phyloP scores from a whole-genome alignment of 1,140 invertebrate genomes.

The Phenacoccus solenopsis region DNA sequence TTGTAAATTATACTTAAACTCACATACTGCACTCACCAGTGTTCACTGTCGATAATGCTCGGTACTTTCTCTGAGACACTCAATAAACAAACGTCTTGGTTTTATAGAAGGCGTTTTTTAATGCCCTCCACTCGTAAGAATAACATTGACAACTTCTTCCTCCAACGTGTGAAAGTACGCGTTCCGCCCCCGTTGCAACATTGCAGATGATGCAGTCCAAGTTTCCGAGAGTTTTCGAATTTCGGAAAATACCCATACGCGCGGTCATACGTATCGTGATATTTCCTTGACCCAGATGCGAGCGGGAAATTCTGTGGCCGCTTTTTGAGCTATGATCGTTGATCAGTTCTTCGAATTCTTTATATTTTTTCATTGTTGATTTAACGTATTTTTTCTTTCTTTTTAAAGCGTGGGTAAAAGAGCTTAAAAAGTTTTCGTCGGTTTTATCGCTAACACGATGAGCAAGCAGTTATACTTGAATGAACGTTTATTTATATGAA shows the following conservation, averaged over 20 bases:
- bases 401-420: no score
- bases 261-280: background rate
- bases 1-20: no score
- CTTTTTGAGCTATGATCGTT: no score
- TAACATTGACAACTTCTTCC: background rate
- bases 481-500: no score
- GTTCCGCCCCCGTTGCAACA: background rate
- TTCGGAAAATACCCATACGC: background rate
- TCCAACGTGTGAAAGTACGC: background rate
- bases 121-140: background rate
- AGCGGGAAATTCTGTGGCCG: background rate
- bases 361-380: no score
- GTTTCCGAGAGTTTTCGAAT: background rate
- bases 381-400: no score
- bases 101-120: background rate
- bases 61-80: background rate
- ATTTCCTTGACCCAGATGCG: background rate
- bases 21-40: background rate
- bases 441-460: no score
- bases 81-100: conserved; percentile 1
- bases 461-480: no score
- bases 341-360: no score
- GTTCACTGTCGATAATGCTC: background rate
- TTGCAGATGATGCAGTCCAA: background rate
- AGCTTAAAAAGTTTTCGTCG: no score